phyloP scores from a whole-genome alignment of 2,797 vertebrate genomes.

The Adelosebastes latens region DNA sequence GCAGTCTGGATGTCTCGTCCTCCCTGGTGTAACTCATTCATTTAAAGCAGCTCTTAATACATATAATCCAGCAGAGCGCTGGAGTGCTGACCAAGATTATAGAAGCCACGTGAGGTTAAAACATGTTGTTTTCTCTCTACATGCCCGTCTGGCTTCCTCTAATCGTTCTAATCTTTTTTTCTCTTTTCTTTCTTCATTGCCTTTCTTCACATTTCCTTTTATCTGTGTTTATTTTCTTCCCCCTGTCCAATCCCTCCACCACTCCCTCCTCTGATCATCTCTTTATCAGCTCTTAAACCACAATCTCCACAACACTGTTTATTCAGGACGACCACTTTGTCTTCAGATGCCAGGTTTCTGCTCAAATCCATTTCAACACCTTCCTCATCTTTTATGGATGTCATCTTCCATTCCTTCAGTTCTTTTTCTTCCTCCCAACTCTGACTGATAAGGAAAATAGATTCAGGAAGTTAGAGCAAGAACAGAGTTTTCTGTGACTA shows the following conservation, averaged over 20 bases:
- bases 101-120: not conserved
- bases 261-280: not conserved
- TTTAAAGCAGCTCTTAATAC: not conserved
- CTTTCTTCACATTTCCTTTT: constrained; percentile 1
- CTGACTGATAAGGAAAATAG: constrained; percentile 42
- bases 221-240: not conserved
- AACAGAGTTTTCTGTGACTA: not conserved
- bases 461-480: not conserved
- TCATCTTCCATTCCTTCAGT: constrained; percentile 19
- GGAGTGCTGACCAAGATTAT: not conserved
- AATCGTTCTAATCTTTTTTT: not conserved
- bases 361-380: constrained; percentile 29
- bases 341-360: constrained; percentile 6
- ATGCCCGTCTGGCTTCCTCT: not conserved
- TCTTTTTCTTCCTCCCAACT: not conserved
- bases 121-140: not conserved
- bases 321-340: constrained; percentile 21
- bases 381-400: constrained; percentile 47
- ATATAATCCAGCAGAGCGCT: not conserved
- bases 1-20: not conserved
- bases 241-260: not conserved
- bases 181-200: not conserved
- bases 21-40: not conserved
- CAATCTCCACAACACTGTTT: constrained; percentile 23
- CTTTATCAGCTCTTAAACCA: constrained; percentile 20